Conservation (phyloP, 1,140 invertebrate genomes). For the Diprion similis region DNA sequence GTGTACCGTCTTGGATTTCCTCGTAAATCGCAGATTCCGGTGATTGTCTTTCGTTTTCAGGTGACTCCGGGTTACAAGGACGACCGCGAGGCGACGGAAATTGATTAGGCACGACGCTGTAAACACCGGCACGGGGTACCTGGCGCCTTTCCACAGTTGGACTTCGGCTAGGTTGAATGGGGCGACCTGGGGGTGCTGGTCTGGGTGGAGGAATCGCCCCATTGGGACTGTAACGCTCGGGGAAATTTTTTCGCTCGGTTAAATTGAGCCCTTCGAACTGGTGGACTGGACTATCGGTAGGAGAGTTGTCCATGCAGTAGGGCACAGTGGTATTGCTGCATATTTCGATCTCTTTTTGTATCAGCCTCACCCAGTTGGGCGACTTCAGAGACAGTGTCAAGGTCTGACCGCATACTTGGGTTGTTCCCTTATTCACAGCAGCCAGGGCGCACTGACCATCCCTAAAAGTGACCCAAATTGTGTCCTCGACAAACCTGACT, state of each 20-base stretch:
- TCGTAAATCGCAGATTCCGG: conserved; percentile 63
- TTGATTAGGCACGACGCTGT: conserved; percentile 45
- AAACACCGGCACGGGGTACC: conserved; percentile 52
- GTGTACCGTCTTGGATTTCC: conserved; percentile 62
- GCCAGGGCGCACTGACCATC: conserved; percentile 84
- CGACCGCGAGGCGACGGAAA: conserved; percentile 23
- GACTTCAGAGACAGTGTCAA: conserved; percentile 83
- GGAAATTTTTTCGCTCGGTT: conserved; percentile 31
- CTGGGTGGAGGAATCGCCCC: conserved; percentile 44
- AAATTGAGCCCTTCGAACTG: conserved; percentile 57
- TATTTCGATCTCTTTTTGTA: conserved; percentile 82
- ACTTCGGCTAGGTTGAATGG: conserved; percentile 60
- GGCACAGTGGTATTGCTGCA: conserved; percentile 85
- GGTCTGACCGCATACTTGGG: conserved; percentile 71
- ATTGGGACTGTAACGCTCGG: conserved; percentile 44
- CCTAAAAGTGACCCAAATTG: conserved; percentile 89
- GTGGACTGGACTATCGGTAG: conserved; percentile 29
- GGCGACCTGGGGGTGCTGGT: conserved; percentile 64
- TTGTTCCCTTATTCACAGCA: conserved; percentile 68
- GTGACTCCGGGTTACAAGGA: conserved; percentile 13
- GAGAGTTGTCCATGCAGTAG: conserved; percentile 65
- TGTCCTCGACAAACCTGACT: conserved; percentile 88
- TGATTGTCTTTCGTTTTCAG: conserved; percentile 43
- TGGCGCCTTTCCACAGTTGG: conserved; percentile 42
- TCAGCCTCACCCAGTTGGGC: conserved; percentile 80